A percentile compares a stretch with the other conserved stretches of the same genome.
Conservation (phyloP, 2,797 vertebrate genomes). For the Alouatta caraya region DNA sequence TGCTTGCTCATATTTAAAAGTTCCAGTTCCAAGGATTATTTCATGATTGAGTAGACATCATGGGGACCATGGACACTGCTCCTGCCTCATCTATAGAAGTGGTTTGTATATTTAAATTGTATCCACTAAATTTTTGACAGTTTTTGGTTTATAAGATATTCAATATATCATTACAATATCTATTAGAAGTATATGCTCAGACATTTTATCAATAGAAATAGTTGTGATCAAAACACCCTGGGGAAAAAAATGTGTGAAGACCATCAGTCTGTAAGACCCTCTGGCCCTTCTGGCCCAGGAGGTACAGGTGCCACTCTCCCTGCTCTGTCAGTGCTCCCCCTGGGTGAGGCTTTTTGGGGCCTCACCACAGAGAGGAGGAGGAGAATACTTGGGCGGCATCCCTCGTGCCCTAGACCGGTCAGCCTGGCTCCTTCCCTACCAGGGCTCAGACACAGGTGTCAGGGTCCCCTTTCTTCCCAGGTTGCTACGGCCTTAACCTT, state of each 20-base stretch:
- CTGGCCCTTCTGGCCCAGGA: neutral
- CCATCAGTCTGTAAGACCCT: neutral
- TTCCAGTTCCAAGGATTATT: neutral
- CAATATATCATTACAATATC: neutral
- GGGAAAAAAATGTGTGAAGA: neutral
- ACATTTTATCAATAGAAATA: neutral
- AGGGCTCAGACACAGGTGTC: neutral
- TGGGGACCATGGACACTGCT: neutral
- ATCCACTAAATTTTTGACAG: neutral
- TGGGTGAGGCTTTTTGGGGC: neutral
- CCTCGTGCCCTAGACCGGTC: neutral
- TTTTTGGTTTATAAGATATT: neutral
- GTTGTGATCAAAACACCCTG: neutral
- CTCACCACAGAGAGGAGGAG: neutral
- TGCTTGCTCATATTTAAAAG: neutral
- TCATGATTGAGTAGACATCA: neutral
- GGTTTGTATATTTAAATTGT: neutral
- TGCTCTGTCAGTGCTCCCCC: neutral
- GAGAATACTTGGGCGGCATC: neutral
- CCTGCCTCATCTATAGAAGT: neutral
- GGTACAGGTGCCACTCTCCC: neutral
- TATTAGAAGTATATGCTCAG: neutral
- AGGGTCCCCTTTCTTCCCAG: neutral
- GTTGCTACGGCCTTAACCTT: neutral
- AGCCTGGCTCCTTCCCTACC: neutral